These are phyloP conservation scores for Sarotherodon lohbergeri DNA, from an alignment of 2,113 vertebrate species.

Conservation along the genomic window DNA sequence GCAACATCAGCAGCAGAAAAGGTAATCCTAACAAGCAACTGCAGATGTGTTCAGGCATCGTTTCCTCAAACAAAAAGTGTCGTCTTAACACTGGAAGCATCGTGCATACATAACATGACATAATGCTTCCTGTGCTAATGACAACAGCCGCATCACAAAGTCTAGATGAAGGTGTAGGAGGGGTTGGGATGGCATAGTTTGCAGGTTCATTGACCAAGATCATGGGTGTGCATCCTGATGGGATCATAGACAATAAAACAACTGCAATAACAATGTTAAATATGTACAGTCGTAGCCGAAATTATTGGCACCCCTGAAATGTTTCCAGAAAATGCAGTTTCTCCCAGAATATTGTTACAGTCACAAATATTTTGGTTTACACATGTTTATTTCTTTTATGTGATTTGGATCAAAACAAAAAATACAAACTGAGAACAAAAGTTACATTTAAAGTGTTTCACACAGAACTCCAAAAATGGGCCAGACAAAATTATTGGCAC, in stretches of 20 bases:
- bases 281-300: not conserved
- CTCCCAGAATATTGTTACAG: not conserved
- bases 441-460: accelerated
- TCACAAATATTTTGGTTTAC: not conserved
- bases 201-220: too few species aligned
- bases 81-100: not conserved
- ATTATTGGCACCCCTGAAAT: not conserved
- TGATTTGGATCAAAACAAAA: not conserved
- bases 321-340: not conserved
- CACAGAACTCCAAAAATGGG: not conserved
- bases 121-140: not conserved
- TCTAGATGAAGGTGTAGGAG: not conserved
- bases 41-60: not conserved
- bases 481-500: not conserved
- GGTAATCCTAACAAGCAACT: accelerated
- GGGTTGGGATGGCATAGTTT: accelerated
- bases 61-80: not conserved
- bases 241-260: too few species aligned
- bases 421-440: not conserved
- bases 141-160: accelerated
- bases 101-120: accelerated
- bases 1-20: not conserved
- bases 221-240: too few species aligned
- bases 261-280: not conserved
- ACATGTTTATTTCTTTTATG: not conserved